A percentile compares a stretch with the other conserved stretches of the same genome.
phyloP scores from a whole-genome alignment of 92 coral and sea anemone genomes.

The Bergia sp. region DNA sequence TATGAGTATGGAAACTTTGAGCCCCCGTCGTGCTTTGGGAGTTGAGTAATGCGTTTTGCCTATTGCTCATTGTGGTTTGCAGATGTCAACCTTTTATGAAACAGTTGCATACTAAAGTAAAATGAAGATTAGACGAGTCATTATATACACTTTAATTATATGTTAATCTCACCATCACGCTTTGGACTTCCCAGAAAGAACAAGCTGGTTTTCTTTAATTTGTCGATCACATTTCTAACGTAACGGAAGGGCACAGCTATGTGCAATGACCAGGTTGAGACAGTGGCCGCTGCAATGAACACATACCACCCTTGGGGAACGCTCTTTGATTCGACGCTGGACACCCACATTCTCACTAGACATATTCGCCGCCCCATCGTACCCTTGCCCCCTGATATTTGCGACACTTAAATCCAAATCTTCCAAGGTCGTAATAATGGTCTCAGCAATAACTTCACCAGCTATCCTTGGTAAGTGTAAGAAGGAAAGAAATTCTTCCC shows the following conservation, averaged over 20 bases:
- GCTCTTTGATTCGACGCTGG: constrained; percentile 52
- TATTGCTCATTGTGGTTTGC: too few species aligned
- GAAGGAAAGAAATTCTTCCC: constrained; percentile 46
- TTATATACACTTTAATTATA: background rate
- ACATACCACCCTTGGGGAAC: constrained; percentile 52
- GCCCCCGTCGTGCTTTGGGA: background rate
- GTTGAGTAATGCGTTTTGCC: background rate
- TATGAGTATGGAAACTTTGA: background rate
- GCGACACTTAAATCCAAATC: constrained; percentile 41
- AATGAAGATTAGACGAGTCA: too few species aligned
- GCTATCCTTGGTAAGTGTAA: constrained; percentile 40
- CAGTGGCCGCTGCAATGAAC: constrained; percentile 64
- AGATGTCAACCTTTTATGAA: too few species aligned
- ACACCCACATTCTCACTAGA: constrained; percentile 54
- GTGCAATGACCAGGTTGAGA: constrained; percentile 54
- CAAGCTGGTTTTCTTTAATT: constrained; percentile 34
- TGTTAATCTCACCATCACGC: constrained; percentile 1
- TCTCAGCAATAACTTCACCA: constrained; percentile 39
- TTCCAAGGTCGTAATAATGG: constrained; percentile 42
- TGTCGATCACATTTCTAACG: constrained; percentile 36
- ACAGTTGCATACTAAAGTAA: too few species aligned
- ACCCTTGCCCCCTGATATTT: constrained; percentile 61
- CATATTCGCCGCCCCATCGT: constrained; percentile 64
- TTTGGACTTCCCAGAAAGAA: constrained; percentile 45
- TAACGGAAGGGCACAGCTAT: constrained; percentile 32